Base-by-base conservation (phyloP, 2,113 vertebrate species). In the Mobula birostris region DNA sequence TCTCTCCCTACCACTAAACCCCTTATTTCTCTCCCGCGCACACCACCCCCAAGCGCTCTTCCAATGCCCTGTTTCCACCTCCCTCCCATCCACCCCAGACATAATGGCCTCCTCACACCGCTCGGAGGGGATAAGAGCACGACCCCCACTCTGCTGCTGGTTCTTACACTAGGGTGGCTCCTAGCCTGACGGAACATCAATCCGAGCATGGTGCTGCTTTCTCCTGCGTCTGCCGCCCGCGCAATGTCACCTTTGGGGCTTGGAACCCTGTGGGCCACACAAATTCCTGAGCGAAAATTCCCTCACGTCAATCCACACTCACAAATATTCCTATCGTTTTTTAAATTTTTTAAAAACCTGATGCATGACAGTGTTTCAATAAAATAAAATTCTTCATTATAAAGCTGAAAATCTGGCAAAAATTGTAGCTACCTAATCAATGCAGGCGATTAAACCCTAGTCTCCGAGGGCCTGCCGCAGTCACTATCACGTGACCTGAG, bases 381-480 rank as follows among this genome's bases (percentile, higher is more conserved):
- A 9, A 77, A 77, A 24, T 85, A 1, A 0, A 5, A 32, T 7
- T 17, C n/a, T 32, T 0, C 15, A 66, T 90, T 58, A 21, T 5
- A 17, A 68, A 17, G 1, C 7, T 63, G 12, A 88, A 63, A 88
- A n/a, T 63, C 58, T 14, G 85, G 85, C 85, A 32, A 7, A 14
- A 2, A n/a, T 19, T 7, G 6, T 6, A 5, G 61, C 5, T 5
- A 68, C 85, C 61, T 90, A 66, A 66, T 1, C 21, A 6, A 15
- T 32, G 6, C 29, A 14, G 56, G 27, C 3, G 27, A 29, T 48
- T 29, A 90, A 63, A 12, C 29, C 61, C 27, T 24, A 11, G 0
- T 1, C 56, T 0, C 4, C 12, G 9, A 0, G 12, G n/a, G 9
- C n/a, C 61, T 0, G 5, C 1, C 27, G 7, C 83, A 6, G 0